These are phyloP conservation scores for Lasioglossum calceatum DNA, from an alignment of 2,888 invertebrate genomes.

Conservation along the genomic window DNA sequence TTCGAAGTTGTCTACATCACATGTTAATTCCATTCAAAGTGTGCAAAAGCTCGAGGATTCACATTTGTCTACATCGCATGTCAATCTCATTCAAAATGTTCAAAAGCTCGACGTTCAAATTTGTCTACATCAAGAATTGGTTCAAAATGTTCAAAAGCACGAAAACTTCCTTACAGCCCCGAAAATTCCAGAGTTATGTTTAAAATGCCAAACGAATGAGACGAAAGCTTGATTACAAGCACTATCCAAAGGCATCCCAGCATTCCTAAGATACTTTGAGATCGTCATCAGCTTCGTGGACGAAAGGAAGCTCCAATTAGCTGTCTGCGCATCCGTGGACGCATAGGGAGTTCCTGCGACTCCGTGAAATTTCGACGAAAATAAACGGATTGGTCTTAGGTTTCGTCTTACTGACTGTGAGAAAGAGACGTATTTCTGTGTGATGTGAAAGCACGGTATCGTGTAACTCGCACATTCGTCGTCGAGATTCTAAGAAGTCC, in stretches of 20 bases:
- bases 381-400: constrained; percentile 53
- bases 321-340: constrained; percentile 7
- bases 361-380: constrained; percentile 59
- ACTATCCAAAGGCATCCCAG: background rate
- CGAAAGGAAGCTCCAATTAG: constrained; percentile 51
- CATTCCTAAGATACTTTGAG: constrained; percentile 23
- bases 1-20: background rate
- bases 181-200: background rate
- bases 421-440: constrained; percentile 11
- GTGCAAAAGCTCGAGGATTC: background rate
- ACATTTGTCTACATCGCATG: no score
- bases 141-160: background rate
- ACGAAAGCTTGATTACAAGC: background rate
- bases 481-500: constrained; percentile 26
- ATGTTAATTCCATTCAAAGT: background rate
- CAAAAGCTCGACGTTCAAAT: no score
- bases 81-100: no score
- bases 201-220: background rate
- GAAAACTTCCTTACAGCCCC: background rate
- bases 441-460: constrained; percentile 23
- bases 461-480: constrained; percentile 39
- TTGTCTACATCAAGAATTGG: no score
- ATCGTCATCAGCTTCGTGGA: constrained; percentile 16
- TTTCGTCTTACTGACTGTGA: background rate
- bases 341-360: constrained; percentile 36